phyloP scores from a whole-genome alignment of 2,113 vertebrate species.

The Protomyctophum bolini region DNA sequence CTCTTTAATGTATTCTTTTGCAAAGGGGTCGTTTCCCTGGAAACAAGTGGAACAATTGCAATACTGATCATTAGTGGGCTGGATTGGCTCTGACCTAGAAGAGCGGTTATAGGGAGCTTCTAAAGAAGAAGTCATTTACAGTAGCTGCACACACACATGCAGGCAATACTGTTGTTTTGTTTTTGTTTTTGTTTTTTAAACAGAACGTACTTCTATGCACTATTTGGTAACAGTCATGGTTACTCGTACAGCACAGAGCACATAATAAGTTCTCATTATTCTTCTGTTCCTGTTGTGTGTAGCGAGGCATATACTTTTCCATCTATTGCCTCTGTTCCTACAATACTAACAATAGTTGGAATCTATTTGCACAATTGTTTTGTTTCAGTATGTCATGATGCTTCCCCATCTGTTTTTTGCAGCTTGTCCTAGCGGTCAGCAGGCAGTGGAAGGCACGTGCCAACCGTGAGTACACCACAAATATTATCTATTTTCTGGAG shows the following conservation, averaged over 20 bases:
- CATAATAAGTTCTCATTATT: constrained; percentile 21
- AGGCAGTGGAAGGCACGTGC: constrained; percentile 32
- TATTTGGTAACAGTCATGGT: constrained; percentile 10
- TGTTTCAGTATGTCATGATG: background rate
- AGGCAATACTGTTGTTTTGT: background rate
- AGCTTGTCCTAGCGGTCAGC: constrained; percentile 77
- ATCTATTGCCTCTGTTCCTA: background rate
- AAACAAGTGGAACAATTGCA: constrained; percentile 52
- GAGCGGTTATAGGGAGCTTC: constrained; percentile 30
- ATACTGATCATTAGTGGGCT: constrained; percentile 1
- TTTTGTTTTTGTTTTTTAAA: too few species aligned
- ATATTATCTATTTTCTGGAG: background rate
- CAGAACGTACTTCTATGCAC: constrained; percentile 8
- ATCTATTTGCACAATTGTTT: background rate
- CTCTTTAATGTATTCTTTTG: constrained; percentile 58
- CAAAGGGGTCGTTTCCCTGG: constrained; percentile 56
- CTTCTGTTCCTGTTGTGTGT: constrained; percentile 14
- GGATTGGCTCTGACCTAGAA: constrained; percentile 36
- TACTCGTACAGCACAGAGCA: background rate
- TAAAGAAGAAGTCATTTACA: constrained; percentile 22
- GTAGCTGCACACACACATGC: constrained; percentile 2
- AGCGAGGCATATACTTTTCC: background rate
- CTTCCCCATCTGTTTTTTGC: constrained; percentile 28
- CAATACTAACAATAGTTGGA: constrained; percentile 29
- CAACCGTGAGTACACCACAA: constrained; percentile 65